phyloP scores from a whole-genome alignment of 2,113 vertebrate genomes.

The Bettongia penicillata region DNA sequence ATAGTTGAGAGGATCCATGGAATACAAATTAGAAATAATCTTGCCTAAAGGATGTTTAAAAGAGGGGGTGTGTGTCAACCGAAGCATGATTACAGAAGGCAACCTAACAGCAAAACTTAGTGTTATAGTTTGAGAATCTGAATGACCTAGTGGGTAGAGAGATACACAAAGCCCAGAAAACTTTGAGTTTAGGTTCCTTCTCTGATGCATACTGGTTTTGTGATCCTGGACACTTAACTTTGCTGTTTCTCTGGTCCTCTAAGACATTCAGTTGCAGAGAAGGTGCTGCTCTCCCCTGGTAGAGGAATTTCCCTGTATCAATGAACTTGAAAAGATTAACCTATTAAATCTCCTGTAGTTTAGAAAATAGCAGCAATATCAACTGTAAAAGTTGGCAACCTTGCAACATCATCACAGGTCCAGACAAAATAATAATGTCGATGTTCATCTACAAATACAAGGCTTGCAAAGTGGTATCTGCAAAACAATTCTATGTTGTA shows the following conservation, averaged over 20 bases:
- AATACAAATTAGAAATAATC: conserved; percentile 66
- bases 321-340: not conserved
- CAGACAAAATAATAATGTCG: not conserved
- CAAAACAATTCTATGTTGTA: not conserved
- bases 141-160: not conserved
- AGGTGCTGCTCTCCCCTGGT: not conserved
- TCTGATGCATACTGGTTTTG: not conserved
- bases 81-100: conserved; percentile 42
- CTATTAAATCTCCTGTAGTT: not conserved
- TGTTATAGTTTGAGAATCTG: not conserved
- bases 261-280: not conserved
- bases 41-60: conserved; percentile 14
- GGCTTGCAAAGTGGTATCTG: not conserved
- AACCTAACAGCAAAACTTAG: not conserved
- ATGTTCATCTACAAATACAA: not conserved
- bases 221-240: not conserved
- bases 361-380: not conserved
- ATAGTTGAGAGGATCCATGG: conserved; percentile 42
- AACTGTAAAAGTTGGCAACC: not conserved
- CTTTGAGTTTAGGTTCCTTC: not conserved
- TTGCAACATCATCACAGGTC: not conserved
- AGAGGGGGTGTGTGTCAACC: conserved; percentile 25
- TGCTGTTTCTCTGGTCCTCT: not conserved
- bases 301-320: not conserved
- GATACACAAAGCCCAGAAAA: not conserved